phyloP scores from a whole-genome alignment of 2,888 invertebrate species.

The Chloromyia formosa region DNA sequence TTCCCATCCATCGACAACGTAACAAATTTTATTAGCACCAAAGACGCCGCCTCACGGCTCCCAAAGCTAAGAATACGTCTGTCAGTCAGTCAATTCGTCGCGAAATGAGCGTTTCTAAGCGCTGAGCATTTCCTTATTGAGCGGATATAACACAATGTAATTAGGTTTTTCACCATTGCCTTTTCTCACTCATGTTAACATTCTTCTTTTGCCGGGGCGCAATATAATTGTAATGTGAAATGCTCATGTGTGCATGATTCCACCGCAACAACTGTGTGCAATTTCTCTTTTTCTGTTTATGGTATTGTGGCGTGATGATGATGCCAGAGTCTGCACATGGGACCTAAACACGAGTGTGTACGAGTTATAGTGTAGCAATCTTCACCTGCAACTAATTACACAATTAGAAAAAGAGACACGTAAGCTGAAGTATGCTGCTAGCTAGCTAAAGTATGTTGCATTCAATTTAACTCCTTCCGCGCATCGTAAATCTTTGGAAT shows the following conservation, averaged over 20 bases:
- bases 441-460: constrained; percentile 17
- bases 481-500: neutral
- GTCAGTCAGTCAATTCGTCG: neutral
- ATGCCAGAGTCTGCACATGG: neutral
- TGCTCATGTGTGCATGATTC: neutral
- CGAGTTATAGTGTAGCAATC: neutral
- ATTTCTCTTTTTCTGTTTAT: neutral
- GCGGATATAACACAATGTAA: constrained; percentile 35
- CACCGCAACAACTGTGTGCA: neutral
- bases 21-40: no score
- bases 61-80: neutral
- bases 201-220: neutral
- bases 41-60: no score
- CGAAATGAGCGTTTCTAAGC: constrained; percentile 13
- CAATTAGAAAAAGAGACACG: constrained; percentile 12
- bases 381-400: constrained; percentile 36
- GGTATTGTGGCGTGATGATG: neutral
- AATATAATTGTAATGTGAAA: neutral
- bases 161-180: constrained; percentile 2
- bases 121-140: constrained; percentile 21
- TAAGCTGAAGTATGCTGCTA: neutral
- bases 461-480: constrained; percentile 1
- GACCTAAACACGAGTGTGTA: no score
- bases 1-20: no score
- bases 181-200: neutral